A percentile compares a stretch with the other conserved stretches of the same genome.
These are phyloP conservation scores for Cavia porcellus DNA, from an alignment of 2,113 vertebrate species.

Conservation along the genomic window DNA sequence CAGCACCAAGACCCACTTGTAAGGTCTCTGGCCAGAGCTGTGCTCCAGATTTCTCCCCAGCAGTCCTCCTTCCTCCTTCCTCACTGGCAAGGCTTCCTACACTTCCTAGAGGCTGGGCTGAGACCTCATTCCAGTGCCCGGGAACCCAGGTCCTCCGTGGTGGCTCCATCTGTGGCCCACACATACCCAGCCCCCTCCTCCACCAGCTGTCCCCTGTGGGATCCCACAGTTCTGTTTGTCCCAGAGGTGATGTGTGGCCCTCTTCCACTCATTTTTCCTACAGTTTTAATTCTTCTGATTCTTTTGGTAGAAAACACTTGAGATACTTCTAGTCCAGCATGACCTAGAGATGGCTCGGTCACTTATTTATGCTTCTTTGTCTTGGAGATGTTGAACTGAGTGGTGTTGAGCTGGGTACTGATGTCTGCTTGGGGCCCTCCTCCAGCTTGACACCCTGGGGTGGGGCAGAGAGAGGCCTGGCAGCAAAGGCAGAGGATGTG, in stretches of 20 bases:
- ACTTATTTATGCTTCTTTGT: not conserved
- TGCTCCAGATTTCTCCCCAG: not conserved
- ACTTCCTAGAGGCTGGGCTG: not conserved
- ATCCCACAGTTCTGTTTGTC: not conserved
- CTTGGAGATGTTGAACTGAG: not conserved
- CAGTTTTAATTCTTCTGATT: not conserved
- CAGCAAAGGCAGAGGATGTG: not conserved
- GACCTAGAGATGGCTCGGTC: not conserved
- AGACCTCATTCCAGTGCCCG: rapidly evolving
- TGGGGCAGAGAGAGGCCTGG: not conserved
- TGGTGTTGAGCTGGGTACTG: not conserved
- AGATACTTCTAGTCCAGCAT: not conserved
- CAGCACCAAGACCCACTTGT: not conserved
- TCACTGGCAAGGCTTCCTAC: not conserved
- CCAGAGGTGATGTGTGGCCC: not conserved
- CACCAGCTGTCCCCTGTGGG: not conserved
- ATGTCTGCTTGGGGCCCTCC: too few species aligned
- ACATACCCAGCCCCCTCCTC: rapidly evolving
- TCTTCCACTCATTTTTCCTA: not conserved
- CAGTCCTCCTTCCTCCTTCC: not conserved
- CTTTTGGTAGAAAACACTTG: not conserved
- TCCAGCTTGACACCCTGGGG: not conserved
- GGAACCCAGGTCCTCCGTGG: not conserved
- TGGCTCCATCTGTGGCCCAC: not conserved
- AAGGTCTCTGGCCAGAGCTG: not conserved